phyloP scores from a whole-genome alignment of 1,140 invertebrate genomes.

The Heliconius congener region DNA sequence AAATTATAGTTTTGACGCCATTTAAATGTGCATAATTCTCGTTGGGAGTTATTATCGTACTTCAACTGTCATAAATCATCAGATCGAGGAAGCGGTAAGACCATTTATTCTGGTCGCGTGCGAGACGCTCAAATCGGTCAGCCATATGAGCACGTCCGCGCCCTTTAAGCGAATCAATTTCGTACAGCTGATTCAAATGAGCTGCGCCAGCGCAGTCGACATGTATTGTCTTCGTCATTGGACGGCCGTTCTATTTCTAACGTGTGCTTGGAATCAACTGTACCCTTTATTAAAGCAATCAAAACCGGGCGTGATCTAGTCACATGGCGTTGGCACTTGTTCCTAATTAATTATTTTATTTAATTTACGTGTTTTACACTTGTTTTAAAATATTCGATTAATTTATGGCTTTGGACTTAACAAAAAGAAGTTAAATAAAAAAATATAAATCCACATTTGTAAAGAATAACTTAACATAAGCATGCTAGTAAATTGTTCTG shows the following conservation, averaged over 20 bases:
- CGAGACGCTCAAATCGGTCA: constrained; percentile 35
- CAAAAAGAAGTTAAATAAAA: neutral
- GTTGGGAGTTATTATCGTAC: constrained; percentile 35
- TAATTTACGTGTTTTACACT: constrained; percentile 24
- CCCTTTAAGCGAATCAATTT: constrained; percentile 49
- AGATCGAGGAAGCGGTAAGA: constrained; percentile 34
- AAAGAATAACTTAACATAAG: too few relatives aligned
- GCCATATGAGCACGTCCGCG: constrained; percentile 30
- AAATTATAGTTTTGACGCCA: constrained; percentile 19
- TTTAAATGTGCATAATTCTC: constrained; percentile 36
- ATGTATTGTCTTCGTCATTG: constrained; percentile 56
- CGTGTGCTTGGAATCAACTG: constrained; percentile 39
- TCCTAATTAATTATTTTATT: constrained; percentile 37
- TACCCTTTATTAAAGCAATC: constrained; percentile 34
- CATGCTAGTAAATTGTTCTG: too few relatives aligned
- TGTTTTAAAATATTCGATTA: constrained; percentile 6
- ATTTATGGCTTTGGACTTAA: neutral
- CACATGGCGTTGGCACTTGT: constrained; percentile 38
- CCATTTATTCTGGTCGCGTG: constrained; percentile 41
- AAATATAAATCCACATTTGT: too few relatives aligned
- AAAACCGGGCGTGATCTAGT: constrained; percentile 29
- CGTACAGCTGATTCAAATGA: constrained; percentile 57
- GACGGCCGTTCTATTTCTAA: constrained; percentile 48
- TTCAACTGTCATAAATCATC: constrained; percentile 36
- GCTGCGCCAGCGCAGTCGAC: constrained; percentile 34